Evolutionary conservation across 2,113 vertebrate genomes (phyloP), one percentile per base, ranked within the genome.

Genomic region (Heterotis niloticus): DNA sequence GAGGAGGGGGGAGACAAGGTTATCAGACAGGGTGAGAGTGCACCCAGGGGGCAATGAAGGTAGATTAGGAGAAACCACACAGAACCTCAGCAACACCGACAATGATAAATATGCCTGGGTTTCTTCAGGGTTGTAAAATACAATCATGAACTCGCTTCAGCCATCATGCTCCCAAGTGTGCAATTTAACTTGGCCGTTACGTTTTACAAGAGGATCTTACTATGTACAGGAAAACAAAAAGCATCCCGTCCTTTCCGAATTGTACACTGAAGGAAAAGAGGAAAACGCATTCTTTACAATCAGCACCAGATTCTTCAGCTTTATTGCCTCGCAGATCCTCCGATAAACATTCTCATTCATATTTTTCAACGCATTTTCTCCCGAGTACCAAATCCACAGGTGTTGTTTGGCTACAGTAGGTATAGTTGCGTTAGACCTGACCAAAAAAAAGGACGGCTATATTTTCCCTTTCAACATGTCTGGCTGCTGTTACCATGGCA

Each of bases 71-170:
- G 57, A 29, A 74, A 73, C 24, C 14, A 56, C 54, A 52, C 16
- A 24, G 23, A 74, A 74, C 16, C 23, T 74, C 71, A 74, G 54
- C 13, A 20, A 54, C 28, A 56, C 57, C 52, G 28, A 54, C 17
- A 51, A 57, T 74, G 1, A 26, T 59, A 26, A 57, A 57, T 74
- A 26, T 57, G 71, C 26, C 28, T 51, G 52, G 71, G 54, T 51
- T 74, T 74, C 52, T 74, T 74, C 71, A 54, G 56, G 71, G 52
- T 74, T 57, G 57, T 74, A 74, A 59, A 74, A 74, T 59, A 54
- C 54, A 74, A 57, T 59, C 24, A 74, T 57, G 54, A 51, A 74
- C 14, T 44, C 71, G 24, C 51, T 74, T 28, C 71, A 10, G 24
- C 26, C 24, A 57, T 74, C 24, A 74, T 24, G 24, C n/a, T 59